These are phyloP conservation scores for Benthosema pterotum DNA, from an alignment of 2,797 vertebrate species.

Conservation along the genomic window DNA sequence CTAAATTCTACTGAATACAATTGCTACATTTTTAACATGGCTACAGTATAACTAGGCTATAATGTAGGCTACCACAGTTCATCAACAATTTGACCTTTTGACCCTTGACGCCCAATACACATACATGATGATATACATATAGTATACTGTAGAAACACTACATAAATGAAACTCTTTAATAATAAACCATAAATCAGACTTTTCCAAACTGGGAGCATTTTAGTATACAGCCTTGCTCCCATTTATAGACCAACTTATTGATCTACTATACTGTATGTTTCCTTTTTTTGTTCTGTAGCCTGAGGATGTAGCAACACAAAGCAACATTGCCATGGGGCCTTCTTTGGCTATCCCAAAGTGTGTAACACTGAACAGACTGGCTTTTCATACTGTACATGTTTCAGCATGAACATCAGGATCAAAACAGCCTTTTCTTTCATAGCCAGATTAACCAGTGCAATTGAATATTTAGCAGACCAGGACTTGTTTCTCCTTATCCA, in stretches of 20 bases:
- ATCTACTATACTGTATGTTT: conserved; percentile 4
- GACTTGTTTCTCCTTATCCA: background rate
- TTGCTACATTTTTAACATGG: too few species aligned
- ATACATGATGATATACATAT: too few species aligned
- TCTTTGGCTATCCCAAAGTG: conserved; percentile 12
- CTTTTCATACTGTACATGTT: conserved; percentile 20
- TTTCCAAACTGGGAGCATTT: too few species aligned
- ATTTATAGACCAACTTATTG: background rate
- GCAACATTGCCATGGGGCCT: conserved; percentile 5
- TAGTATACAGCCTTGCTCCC: background rate
- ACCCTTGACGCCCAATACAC: too few species aligned
- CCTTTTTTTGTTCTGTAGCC: conserved; percentile 1
- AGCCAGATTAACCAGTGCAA: background rate
- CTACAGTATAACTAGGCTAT: too few species aligned
- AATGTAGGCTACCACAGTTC: too few species aligned
- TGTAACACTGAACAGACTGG: conserved; percentile 9
- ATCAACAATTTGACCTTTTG: too few species aligned
- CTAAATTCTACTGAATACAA: too few species aligned
- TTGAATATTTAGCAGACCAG: background rate
- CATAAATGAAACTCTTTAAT: too few species aligned
- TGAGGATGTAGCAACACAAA: conserved; percentile 5
- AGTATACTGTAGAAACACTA: too few species aligned
- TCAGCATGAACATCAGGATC: conserved; percentile 13
- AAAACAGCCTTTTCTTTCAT: background rate
- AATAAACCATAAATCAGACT: too few species aligned